Evolutionary conservation across 2,888 invertebrate genomes (phyloP).

Genomic region (Dendrolimus houi): DNA sequence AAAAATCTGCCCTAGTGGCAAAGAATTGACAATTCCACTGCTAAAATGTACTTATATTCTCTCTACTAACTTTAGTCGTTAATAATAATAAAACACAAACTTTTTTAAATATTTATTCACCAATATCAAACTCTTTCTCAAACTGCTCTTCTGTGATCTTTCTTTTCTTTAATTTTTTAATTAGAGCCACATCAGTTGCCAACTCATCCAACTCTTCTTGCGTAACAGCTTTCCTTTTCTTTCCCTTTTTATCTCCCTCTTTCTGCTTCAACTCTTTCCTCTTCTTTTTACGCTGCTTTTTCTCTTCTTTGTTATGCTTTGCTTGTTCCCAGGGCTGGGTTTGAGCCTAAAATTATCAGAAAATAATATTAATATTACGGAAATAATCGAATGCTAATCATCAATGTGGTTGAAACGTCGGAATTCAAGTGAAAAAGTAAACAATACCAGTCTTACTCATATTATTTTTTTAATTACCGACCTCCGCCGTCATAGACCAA

Average conservation of each 20-base stretch:
- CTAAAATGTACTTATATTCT: no score
- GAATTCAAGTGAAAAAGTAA: no score
- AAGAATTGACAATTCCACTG: no score
- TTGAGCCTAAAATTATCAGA: slow-evolving; percentile 43
- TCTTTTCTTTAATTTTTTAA: slow-evolving; percentile 91
- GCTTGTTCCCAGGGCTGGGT: slow-evolving; percentile 87
- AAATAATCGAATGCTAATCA: no score
- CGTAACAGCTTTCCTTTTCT: slow-evolving; percentile 64
- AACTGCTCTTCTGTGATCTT: slow-evolving; percentile 84
- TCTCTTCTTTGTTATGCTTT: slow-evolving; percentile 82
- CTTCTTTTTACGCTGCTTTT: slow-evolving; percentile 77
- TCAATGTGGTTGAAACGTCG: no score
- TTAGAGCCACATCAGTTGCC: slow-evolving; percentile 86
- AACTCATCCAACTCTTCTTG: slow-evolving; percentile 86
- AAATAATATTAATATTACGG: no score
- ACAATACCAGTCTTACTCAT: no score
- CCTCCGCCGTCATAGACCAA: no score
- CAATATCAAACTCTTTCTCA: slow-evolving; percentile 77
- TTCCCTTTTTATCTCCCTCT: slow-evolving; percentile 54
- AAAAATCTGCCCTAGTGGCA: no score
- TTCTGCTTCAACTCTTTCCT: slow-evolving; percentile 76
- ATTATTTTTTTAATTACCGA: no score
- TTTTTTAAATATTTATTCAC: slow-evolving; percentile 28
- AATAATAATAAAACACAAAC: slow-evolving; percentile 1
- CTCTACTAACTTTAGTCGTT: not conserved